Evolutionary conservation across 2,888 invertebrate species (phyloP).

Genomic region (Aspidapion aeneum): DNA sequence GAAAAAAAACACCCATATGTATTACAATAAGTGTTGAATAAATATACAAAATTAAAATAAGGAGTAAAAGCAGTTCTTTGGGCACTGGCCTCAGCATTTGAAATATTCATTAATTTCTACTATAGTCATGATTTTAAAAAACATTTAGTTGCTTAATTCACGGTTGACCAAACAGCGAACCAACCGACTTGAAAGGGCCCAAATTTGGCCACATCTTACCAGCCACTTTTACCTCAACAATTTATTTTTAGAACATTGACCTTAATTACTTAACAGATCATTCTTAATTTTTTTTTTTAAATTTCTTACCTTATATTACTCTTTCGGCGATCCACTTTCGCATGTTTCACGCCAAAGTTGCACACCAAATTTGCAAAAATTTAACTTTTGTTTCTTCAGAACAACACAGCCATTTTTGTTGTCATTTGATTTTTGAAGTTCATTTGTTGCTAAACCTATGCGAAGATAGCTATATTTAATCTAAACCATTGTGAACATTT

Average conservation of each 20-base stretch:
- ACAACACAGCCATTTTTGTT: not conserved
- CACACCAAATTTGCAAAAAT: not conserved
- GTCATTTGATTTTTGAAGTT: not conserved
- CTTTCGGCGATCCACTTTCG: not conserved
- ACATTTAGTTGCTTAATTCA: no score
- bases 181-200: not conserved
- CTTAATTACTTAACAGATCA: not conserved
- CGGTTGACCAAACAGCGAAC: not conserved
- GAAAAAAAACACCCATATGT: no score
- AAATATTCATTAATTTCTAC: no score
- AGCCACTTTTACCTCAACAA: not conserved
- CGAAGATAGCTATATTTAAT: not conserved
- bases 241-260: not conserved
- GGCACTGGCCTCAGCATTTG: no score
- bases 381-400: not conserved
- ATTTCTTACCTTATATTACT: not conserved
- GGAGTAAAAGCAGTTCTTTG: no score
- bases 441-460: not conserved
- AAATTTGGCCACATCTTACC: not conserved
- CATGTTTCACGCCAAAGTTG: not conserved
- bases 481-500: no score
- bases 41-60: no score
- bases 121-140: no score
- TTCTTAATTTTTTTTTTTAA: not conserved
- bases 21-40: no score